A percentile compares a stretch with the other conserved stretches of the same genome.
phyloP scores from a whole-genome alignment of 2,113 vertebrate species.

The Cisticola juncidis region DNA sequence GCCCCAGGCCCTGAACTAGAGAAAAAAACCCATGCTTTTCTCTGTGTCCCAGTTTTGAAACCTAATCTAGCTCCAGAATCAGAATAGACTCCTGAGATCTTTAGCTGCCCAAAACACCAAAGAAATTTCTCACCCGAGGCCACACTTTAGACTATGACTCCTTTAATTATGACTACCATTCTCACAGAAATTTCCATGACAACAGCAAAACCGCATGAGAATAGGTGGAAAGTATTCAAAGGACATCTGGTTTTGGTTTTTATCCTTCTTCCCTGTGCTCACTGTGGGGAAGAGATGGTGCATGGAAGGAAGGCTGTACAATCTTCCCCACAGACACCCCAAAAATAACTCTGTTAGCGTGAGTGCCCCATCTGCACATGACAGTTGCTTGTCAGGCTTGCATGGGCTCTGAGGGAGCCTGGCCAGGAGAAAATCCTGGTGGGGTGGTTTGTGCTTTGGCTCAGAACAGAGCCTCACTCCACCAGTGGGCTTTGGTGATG shows the following conservation, averaged over 20 bases:
- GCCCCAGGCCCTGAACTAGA: background rate
- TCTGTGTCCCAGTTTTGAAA: background rate
- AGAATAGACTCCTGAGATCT: background rate
- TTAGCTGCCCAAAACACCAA: background rate
- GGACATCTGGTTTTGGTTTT: constrained; percentile 32
- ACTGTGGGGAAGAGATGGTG: background rate
- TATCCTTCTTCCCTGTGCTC: background rate
- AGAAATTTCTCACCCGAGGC: background rate
- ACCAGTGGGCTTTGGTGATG: background rate
- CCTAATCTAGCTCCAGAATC: background rate
- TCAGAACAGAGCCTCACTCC: background rate
- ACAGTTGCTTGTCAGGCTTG: background rate
- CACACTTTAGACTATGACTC: background rate
- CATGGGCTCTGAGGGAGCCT: background rate
- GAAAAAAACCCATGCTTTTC: background rate
- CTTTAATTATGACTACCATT: background rate
- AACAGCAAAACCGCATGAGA: background rate
- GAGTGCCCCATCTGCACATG: background rate
- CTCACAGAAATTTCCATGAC: background rate
- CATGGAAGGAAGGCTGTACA: background rate
- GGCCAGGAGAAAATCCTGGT: background rate
- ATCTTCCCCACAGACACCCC: background rate
- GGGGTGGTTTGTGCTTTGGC: background rate
- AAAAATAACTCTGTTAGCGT: constrained; percentile 3
- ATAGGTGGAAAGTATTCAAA: constrained; percentile 27